phyloP scores from a whole-genome alignment of 2,888 invertebrate genomes.

The Chydorus sphaericus region DNA sequence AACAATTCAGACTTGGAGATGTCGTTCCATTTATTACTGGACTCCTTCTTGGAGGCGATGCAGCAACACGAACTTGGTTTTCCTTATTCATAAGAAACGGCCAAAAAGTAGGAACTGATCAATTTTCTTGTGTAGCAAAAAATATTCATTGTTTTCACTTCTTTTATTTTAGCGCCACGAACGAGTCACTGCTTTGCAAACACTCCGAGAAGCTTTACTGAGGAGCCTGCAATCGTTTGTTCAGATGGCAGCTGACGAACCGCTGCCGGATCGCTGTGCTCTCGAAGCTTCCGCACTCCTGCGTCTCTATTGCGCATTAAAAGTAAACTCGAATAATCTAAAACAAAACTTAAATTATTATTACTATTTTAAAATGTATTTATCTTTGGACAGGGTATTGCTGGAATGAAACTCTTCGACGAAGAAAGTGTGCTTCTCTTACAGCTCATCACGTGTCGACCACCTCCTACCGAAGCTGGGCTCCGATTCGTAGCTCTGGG shows the following conservation, averaged over 20 bases:
- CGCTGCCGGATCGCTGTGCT: constrained; percentile 45
- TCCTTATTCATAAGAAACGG: constrained; percentile 76
- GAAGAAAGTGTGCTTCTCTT: constrained; percentile 76
- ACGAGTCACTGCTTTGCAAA: constrained; percentile 52
- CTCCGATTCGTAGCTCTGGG: constrained; percentile 84
- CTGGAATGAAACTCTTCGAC: constrained; percentile 53
- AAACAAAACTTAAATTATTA: constrained; percentile 23
- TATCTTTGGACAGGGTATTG: constrained; percentile 12
- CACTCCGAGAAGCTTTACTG: constrained; percentile 59
- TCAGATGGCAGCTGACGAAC: constrained; percentile 40
- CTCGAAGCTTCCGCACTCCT: constrained; percentile 81
- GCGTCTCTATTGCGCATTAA: constrained; percentile 76
- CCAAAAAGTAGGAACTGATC: constrained; percentile 41
- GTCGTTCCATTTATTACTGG: constrained; percentile 76
- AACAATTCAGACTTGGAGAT: constrained; percentile 32
- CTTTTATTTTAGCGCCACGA: constrained; percentile 43
- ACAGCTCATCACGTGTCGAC: constrained; percentile 71
- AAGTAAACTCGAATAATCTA: constrained; percentile 37
- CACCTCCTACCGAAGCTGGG: constrained; percentile 78
- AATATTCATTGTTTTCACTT: background rate
- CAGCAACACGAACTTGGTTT: constrained; percentile 80
- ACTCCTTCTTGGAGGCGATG: constrained; percentile 74
- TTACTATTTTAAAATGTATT: constrained; percentile 8
- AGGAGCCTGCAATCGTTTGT: constrained; percentile 41
- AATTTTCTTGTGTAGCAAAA: background rate